Evolutionary conservation across 2,888 invertebrate genomes (phyloP), one percentile per base, ranked within the genome.

Genomic region (Heteromyza rotundicornis): DNA sequence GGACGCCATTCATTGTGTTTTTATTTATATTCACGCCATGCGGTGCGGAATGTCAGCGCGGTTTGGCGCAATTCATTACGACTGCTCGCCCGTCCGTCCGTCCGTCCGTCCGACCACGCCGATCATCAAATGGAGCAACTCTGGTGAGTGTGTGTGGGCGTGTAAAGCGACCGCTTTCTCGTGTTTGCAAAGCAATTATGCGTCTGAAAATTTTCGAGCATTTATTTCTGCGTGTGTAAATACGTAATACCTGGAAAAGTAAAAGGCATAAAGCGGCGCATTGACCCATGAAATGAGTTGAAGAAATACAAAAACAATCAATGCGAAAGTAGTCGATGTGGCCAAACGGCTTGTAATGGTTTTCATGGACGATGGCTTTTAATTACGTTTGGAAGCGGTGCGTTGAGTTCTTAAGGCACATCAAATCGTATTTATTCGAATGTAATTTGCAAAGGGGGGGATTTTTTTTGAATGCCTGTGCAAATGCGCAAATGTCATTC

Each of bases 11-110:
- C 40, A 40, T 14, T n/a, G 40, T 3, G 16, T n/a, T 40, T 40
- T 40, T 40, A 40, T 40, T 40, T n/a, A 40, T 40, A 40, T 40
- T 40, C 16, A n/a, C 40, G 40, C 40, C 40, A n/a, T n/a, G 14
- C 40, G 40, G 14, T 40, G 40, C 16, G 16, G 14, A 3, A n/a
- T 40, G 40, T n/a, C 40, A n/a, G n/a, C 40, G 40, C 3, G n/a
- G 16, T 3, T n/a, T 40, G 3, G 7, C 10, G 40, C 40, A 40
- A n/a, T n/a, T n/a, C 7, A 7, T n/a, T 40, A 14, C 40, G 40
- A 8, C 40, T n/a, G 40, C 40, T 3, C n/a, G n/a, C n/a, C n/a
- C n/a, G n/a, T n/a, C n/a, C n/a, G n/a, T n/a, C n/a, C n/a, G n/a
- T n/a, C n/a, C n/a, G n/a, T n/a, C n/a, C n/a, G n/a, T n/a, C n/a